These are phyloP conservation scores for Nemapogon koenigi DNA, from an alignment of 2,888 invertebrate species.

Conservation along the genomic window DNA sequence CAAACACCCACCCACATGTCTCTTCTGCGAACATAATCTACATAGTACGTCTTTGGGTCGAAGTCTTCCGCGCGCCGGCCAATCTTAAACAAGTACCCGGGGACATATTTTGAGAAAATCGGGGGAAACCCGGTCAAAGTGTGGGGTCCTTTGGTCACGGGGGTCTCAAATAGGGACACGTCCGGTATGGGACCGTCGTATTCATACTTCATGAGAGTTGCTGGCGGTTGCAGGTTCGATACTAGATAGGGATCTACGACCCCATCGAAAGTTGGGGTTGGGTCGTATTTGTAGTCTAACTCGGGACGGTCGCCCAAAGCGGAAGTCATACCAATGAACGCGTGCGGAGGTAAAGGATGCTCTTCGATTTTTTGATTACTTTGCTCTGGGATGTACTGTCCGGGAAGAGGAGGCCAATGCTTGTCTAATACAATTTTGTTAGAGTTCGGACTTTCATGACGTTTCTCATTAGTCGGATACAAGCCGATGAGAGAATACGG, in stretches of 20 bases:
- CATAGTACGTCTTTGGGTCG: slow-evolving; percentile 56
- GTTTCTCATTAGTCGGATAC: slow-evolving; percentile 40
- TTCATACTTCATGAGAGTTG: slow-evolving; percentile 49
- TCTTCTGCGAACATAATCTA: slow-evolving; percentile 60
- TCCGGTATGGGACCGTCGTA: slow-evolving; percentile 53
- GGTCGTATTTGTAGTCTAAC: slow-evolving; percentile 48
- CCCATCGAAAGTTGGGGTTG: slow-evolving; percentile 42
- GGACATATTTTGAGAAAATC: slow-evolving; percentile 53
- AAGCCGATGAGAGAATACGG: slow-evolving; percentile 51
- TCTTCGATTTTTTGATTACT: slow-evolving; percentile 31
- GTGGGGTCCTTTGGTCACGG: slow-evolving; percentile 39
- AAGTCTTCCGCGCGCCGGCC: slow-evolving; percentile 54
- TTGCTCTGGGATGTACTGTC: slow-evolving; percentile 49
- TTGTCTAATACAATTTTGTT: slow-evolving; percentile 43
- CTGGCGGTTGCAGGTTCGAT: slow-evolving; percentile 37
- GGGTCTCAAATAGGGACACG: slow-evolving; percentile 35
- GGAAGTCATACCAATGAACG: slow-evolving; percentile 52
- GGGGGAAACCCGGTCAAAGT: slow-evolving; percentile 54
- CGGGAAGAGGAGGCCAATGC: slow-evolving; percentile 55
- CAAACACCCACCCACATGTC: slow-evolving; percentile 63
- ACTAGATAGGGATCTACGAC: slow-evolving; percentile 46
- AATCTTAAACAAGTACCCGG: slow-evolving; percentile 50
- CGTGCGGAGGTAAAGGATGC: slow-evolving; percentile 45
- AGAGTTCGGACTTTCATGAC: slow-evolving; percentile 31
- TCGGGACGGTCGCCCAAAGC: slow-evolving; percentile 44